Evolutionary conservation across 2,113 vertebrate species (phyloP).

Genomic region (Asarcornis scutulata): DNA sequence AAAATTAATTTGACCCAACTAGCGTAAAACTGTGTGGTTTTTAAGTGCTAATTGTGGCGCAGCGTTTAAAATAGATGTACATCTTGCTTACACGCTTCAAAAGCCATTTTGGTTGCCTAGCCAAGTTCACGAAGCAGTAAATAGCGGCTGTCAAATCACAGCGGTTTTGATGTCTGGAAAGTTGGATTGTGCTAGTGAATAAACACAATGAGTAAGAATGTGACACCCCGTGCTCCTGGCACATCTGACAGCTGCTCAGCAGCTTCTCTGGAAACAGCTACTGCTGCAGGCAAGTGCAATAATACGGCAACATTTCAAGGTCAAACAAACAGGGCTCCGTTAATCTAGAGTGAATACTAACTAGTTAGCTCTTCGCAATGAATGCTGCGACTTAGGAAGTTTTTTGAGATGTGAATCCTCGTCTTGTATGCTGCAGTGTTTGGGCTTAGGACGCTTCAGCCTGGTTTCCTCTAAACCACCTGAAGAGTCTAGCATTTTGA

Average conservation of each 20-base stretch:
- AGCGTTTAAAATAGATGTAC: conserved; percentile 36
- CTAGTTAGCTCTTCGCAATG: not conserved
- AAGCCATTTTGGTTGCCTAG: not conserved
- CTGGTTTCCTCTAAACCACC: not conserved
- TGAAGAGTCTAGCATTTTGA: not conserved
- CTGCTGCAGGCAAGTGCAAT: not conserved
- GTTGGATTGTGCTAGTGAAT: conserved; percentile 45
- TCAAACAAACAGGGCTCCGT: not conserved
- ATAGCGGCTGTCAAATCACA: not conserved
- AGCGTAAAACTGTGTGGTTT: conserved; percentile 63
- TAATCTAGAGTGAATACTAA: not conserved
- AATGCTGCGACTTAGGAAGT: not conserved
- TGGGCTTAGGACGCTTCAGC: not conserved
- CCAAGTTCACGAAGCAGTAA: not conserved
- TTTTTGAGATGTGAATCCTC: not conserved
- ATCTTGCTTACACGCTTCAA: not conserved
- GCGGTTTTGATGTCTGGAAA: conserved; percentile 8
- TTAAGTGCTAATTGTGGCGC: conserved; percentile 9
- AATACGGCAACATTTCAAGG: conserved; percentile 44
- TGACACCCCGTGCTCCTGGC: conserved; percentile 42
- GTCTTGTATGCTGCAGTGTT: not conserved
- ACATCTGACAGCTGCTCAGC: not conserved
- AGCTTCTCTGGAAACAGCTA: conserved; percentile 1
- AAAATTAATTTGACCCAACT: conserved; percentile 85
- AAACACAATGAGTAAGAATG: conserved; percentile 51